phyloP scores from a whole-genome alignment of 2,888 invertebrate species.

The Deladenus siricidicola region DNA sequence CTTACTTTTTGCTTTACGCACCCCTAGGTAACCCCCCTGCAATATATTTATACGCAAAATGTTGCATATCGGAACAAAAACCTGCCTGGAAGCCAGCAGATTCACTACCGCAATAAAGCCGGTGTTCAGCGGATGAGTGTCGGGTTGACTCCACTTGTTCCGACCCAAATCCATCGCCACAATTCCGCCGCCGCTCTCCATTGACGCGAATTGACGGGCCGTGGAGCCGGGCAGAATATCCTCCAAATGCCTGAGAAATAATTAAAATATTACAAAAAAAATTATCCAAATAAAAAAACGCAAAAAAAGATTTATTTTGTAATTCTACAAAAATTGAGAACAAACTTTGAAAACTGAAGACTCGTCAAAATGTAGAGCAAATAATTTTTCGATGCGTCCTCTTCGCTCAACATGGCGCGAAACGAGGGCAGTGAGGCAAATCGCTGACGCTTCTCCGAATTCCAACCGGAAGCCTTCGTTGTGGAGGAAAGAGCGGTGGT shows the following conservation, averaged over 20 bases:
- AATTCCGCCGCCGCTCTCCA: conserved; percentile 29
- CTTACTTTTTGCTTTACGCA: too few relatives aligned
- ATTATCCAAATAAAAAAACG: background rate
- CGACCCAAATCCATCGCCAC: conserved; percentile 36
- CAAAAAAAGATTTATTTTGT: background rate
- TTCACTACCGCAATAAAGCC: conserved; percentile 47
- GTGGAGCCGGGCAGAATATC: conserved; percentile 16
- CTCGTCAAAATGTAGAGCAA: conserved; percentile 34
- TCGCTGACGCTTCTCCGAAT: background rate
- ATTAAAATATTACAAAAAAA: conserved; percentile 1
- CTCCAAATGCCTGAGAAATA: conserved; percentile 24
- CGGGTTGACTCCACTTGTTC: conserved; percentile 16
- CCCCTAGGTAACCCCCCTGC: too few relatives aligned
- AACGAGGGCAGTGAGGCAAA: conserved; percentile 7
- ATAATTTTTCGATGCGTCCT: conserved; percentile 19
- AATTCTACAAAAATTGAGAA: too few relatives aligned
- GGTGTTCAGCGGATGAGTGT: conserved; percentile 13
- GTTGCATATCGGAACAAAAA: conserved; percentile 56
- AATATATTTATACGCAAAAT: too few relatives aligned
- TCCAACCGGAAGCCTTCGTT: background rate
- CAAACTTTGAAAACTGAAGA: conserved; percentile 33
- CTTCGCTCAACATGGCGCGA: background rate
- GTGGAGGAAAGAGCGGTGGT: background rate
- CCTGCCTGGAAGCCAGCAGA: conserved; percentile 41
- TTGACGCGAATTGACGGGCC: conserved; percentile 23